Conservation (phyloP, 2,888 invertebrate species). For the Molorchus minor region DNA sequence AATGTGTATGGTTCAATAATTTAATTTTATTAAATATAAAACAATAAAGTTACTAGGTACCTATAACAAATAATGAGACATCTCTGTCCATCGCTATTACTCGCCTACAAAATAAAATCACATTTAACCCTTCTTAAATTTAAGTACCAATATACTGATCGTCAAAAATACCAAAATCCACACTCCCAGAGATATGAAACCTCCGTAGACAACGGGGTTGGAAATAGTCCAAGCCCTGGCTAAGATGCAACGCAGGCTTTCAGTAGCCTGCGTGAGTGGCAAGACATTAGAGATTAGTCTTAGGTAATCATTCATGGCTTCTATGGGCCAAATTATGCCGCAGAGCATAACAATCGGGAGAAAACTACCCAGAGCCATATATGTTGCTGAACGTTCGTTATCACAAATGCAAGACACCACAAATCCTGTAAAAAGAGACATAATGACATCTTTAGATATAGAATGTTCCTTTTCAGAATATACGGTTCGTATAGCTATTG, state of each 20-base stretch:
- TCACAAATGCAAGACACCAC: slow-evolving; percentile 83
- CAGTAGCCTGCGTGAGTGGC: slow-evolving; percentile 88
- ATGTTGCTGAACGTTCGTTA: slow-evolving; percentile 85
- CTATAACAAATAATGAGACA: neutral
- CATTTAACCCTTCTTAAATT: slow-evolving; percentile 82
- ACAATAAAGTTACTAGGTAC: slow-evolving; percentile 16
- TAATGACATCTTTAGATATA: neutral
- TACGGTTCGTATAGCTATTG: no score
- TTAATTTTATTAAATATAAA: slow-evolving; percentile 13
- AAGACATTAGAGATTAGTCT: slow-evolving; percentile 74
- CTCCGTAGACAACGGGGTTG: slow-evolving; percentile 78
- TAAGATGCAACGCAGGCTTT: slow-evolving; percentile 84
- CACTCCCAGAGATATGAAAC: slow-evolving; percentile 78
- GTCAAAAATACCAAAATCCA: slow-evolving; percentile 85
- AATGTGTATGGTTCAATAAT: no score
- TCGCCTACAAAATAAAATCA: slow-evolving; percentile 11
- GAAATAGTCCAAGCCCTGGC: slow-evolving; percentile 84
- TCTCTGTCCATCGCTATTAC: no score
- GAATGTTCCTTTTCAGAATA: neutral
- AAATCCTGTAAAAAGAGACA: slow-evolving; percentile 69
- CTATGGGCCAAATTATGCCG: slow-evolving; percentile 94
- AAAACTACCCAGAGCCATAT: slow-evolving; percentile 85
- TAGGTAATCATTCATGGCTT: slow-evolving; percentile 86
- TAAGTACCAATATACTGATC: slow-evolving; percentile 77
- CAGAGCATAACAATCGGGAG: slow-evolving; percentile 86